These are phyloP conservation scores for Scotopteryx bipunctaria DNA, from an alignment of 2,888 invertebrate genomes.

Conservation along the genomic window DNA sequence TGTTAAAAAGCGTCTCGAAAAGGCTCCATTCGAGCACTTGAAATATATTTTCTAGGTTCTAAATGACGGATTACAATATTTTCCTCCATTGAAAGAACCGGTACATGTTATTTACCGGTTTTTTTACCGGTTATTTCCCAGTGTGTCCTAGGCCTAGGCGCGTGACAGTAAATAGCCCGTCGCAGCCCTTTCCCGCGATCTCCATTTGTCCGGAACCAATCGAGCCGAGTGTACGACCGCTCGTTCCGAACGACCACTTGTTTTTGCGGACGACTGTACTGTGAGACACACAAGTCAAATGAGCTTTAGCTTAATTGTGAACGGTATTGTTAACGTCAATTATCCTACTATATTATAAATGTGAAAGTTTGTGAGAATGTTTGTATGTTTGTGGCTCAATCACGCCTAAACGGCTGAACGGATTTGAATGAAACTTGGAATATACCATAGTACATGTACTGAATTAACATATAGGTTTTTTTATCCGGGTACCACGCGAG, in stretches of 20 bases:
- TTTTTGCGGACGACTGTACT: constrained; percentile 21
- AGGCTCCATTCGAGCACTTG: too few species aligned
- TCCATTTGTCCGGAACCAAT: constrained; percentile 28
- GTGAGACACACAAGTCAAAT: not conserved
- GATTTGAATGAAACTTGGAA: too few species aligned
- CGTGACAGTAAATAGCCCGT: constrained; percentile 18
- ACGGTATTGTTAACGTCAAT: not conserved
- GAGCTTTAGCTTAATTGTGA: not conserved
- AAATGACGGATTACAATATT: too few species aligned
- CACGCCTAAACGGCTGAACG: too few species aligned
- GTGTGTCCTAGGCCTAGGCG: not conserved
- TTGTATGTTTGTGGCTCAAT: too few species aligned
- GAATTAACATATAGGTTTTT: too few species aligned
- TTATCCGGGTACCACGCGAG: too few species aligned
- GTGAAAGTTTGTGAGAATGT: too few species aligned
- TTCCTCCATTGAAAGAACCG: not conserved
- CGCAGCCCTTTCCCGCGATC: constrained; percentile 3
- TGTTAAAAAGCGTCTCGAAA: too few species aligned
- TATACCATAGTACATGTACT: too few species aligned
- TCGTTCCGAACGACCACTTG: constrained; percentile 21
- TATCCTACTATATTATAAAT: too few species aligned
- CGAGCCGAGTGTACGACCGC: constrained; percentile 18
- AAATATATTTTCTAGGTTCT: too few species aligned
- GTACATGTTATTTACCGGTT: not conserved
- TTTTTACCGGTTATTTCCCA: not conserved